These are phyloP conservation scores for Helicoverpa assulta DNA, from an alignment of 2,888 invertebrate species.

Conservation along the genomic window DNA sequence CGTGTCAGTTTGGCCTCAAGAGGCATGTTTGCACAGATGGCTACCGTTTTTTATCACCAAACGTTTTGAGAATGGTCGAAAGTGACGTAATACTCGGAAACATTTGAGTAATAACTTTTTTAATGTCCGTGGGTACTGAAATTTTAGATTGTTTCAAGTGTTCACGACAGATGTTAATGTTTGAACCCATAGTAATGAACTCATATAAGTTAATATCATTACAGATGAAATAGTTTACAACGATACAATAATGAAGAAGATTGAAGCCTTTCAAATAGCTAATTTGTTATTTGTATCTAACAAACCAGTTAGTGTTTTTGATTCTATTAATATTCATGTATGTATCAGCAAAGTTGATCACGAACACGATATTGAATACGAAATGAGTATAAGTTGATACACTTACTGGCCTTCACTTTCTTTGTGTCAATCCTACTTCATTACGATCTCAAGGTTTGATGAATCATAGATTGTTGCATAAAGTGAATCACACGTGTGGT, in stretches of 20 bases:
- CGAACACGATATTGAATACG: conserved; percentile 31
- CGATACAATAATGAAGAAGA: conserved; percentile 4
- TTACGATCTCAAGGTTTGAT: conserved; percentile 47
- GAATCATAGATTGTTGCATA: conserved; percentile 58
- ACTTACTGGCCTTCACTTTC: conserved; percentile 52
- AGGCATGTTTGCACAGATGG: conserved; percentile 75
- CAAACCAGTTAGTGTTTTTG: conserved; percentile 28
- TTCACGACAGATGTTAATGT: conserved; percentile 4
- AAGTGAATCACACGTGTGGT: conserved; percentile 54
- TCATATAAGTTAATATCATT: background rate
- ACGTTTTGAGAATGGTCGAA: conserved; percentile 60
- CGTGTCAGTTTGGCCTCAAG: conserved; percentile 66
- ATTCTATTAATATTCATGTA: conserved; percentile 34
- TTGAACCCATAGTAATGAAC: background rate
- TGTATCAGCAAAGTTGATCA: conserved; percentile 40
- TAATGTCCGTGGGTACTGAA: conserved; percentile 32
- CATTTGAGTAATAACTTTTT: conserved; percentile 42
- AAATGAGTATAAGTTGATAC: conserved; percentile 45
- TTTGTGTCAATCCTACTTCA: conserved; percentile 47
- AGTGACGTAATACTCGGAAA: conserved; percentile 63
- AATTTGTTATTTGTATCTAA: conserved; percentile 4
- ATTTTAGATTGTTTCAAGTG: conserved; percentile 30
- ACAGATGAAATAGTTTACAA: background rate
- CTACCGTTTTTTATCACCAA: conserved; percentile 68
- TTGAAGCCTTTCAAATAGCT: background rate